A percentile compares a stretch with the other conserved stretches of the same genome.
Conservation (phyloP, 2,113 vertebrate genomes). For the Caloenas nicobarica region DNA sequence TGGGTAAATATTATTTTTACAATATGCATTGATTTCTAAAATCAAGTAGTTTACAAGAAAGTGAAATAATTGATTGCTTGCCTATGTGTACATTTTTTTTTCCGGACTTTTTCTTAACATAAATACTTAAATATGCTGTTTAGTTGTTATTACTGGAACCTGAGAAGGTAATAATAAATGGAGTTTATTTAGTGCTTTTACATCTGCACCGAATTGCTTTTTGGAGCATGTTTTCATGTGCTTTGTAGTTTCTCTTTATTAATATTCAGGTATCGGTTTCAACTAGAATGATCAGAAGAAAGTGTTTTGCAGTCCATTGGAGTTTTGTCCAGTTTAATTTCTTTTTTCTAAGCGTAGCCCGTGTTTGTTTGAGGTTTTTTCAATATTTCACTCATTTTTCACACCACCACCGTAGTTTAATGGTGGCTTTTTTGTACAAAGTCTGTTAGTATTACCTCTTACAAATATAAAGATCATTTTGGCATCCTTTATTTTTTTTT, state of each 20-base stretch:
- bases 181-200: background rate
- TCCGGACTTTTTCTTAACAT: background rate
- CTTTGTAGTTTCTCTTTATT: background rate
- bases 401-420: background rate
- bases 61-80: background rate
- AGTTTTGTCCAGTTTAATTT: background rate
- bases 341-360: background rate
- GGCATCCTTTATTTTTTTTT: background rate
- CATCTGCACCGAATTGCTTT: background rate
- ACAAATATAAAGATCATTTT: background rate
- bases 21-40: background rate
- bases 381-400: background rate
- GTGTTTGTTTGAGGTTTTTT: background rate
- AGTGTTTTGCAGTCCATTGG: background rate
- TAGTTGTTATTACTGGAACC: background rate
- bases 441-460: background rate
- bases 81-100: background rate
- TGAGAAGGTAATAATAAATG: background rate
- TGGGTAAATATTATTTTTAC: slow-evolving; percentile 85
- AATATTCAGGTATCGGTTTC: background rate
- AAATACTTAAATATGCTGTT: background rate
- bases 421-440: rapidly evolving
- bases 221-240: background rate
- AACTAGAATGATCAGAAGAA: background rate
- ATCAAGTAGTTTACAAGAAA: background rate